A percentile compares a stretch with the other conserved stretches of the same genome.
Conservation (phyloP, 2,113 vertebrate genomes). For the Rafetus swinhoei region DNA sequence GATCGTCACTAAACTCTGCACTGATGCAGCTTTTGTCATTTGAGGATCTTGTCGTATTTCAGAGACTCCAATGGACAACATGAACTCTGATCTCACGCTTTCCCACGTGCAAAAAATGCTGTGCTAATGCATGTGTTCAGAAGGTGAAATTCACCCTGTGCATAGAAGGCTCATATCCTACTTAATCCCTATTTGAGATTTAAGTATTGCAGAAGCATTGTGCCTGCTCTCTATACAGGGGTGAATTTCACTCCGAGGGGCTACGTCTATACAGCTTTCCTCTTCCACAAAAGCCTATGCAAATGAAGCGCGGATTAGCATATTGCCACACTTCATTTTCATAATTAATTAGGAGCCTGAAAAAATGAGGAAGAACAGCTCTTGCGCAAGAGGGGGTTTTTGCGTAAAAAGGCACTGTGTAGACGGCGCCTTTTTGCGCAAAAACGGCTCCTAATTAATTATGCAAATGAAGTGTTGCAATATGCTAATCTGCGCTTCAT, state of each 20-base stretch:
- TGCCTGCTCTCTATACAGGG: not conserved
- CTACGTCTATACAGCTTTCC: not conserved
- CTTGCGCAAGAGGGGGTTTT: too few relatives aligned
- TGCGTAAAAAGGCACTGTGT: too few relatives aligned
- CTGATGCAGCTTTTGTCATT: not conserved
- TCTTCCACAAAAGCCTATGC: too few relatives aligned
- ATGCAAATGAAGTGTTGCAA: too few relatives aligned
- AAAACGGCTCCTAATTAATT: too few relatives aligned
- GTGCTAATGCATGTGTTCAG: not conserved
- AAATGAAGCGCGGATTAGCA: too few relatives aligned
- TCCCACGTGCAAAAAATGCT: accelerated
- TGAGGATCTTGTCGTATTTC: not conserved
- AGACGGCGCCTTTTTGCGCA: too few relatives aligned
- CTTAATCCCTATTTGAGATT: not conserved
- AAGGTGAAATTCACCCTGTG: not conserved
- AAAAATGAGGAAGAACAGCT: too few relatives aligned
- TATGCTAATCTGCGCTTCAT: too few relatives aligned
- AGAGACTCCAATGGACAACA: not conserved
- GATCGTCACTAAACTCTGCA: not conserved
- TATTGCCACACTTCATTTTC: too few relatives aligned
- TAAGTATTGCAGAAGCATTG: not conserved
- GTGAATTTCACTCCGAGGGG: not conserved
- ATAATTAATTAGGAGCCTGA: too few relatives aligned
- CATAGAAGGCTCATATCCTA: not conserved
- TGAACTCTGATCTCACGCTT: not conserved